These are phyloP conservation scores for Phylloscopus whistleri DNA, from an alignment of 2,113 vertebrate genomes.

Conservation along the genomic window DNA sequence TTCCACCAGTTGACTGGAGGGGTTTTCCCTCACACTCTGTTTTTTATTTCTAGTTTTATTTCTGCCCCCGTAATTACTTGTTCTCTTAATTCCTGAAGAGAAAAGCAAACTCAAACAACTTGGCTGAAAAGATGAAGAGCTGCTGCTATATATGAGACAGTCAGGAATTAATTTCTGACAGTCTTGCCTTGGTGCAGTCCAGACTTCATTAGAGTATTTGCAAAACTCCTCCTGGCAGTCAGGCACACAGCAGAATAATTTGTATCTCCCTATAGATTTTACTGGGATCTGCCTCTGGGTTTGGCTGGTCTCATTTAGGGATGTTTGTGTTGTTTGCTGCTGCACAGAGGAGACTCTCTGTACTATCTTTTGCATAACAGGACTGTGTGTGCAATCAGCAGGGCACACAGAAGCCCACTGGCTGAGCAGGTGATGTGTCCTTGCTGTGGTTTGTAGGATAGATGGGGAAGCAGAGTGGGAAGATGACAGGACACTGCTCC, in stretches of 20 bases:
- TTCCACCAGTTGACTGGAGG: background rate
- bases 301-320: conserved; percentile 39
- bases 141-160: background rate
- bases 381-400: background rate
- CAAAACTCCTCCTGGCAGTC: conserved; percentile 13
- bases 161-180: conserved; percentile 8
- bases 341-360: background rate
- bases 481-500: background rate
- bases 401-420: background rate
- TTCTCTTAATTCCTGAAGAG: background rate
- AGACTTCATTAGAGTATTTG: conserved; percentile 26
- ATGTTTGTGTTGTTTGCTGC: conserved; percentile 17
- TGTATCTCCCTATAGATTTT: background rate
- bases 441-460: background rate
- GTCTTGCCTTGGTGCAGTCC: background rate
- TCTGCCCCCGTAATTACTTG: background rate
- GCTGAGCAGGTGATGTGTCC: background rate
- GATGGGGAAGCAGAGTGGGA: background rate
- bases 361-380: background rate
- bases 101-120: background rate
- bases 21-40: background rate
- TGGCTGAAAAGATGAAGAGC: background rate
- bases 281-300: conserved; percentile 2
- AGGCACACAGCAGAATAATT: background rate
- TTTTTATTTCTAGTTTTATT: background rate